phyloP scores from a whole-genome alignment of 2,797 vertebrate species.

The Selene dorsalis region DNA sequence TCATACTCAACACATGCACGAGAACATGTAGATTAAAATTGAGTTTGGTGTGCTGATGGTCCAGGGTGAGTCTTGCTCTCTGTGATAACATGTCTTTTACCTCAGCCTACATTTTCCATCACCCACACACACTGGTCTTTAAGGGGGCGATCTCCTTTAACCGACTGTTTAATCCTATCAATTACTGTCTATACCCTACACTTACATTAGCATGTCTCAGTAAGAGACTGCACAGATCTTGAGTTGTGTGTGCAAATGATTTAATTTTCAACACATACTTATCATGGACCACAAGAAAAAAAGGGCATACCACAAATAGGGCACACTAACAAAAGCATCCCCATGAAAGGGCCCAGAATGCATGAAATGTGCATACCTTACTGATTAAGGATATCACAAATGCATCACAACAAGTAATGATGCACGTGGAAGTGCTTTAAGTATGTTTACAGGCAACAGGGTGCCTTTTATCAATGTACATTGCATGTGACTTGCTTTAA shows the following conservation, averaged over 20 bases:
- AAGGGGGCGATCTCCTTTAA: not conserved
- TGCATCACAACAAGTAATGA: not conserved
- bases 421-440: not conserved
- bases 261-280: not conserved
- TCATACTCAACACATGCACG: conserved; percentile 4
- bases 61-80: conserved; percentile 4
- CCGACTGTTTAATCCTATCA: conserved; percentile 2
- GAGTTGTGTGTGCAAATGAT: not conserved
- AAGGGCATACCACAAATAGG: not conserved
- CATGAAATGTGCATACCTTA: conserved; percentile 1
- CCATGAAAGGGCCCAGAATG: not conserved
- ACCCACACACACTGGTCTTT: not conserved
- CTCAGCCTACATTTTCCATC: conserved; percentile 1
- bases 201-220: not conserved
- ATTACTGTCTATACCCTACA: not conserved
- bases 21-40: not conserved
- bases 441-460: not conserved
- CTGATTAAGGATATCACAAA: not conserved
- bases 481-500: not conserved
- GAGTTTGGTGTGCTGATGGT: conserved; percentile 3
- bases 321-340: not conserved
- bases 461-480: not conserved
- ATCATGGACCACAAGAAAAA: not conserved
- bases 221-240: not conserved
- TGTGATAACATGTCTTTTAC: not conserved